Evolutionary conservation across 2,113 vertebrate genomes (phyloP).

Genomic region (Platichthys stellatus): DNA sequence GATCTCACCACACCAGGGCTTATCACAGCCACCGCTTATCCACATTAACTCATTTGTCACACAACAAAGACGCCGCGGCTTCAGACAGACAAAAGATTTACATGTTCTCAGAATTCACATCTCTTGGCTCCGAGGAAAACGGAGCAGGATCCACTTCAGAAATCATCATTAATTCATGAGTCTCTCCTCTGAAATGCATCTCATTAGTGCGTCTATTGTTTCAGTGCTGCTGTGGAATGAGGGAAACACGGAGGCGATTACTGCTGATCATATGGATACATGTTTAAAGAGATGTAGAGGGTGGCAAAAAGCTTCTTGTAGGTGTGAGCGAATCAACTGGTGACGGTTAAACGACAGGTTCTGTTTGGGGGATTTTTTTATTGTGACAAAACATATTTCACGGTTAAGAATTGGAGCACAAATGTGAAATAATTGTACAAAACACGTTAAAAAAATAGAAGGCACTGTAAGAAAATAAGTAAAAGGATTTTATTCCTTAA

Average conservation of each 20-base stretch:
- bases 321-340: background rate
- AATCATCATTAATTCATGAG: slow-evolving; percentile 75
- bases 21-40: slow-evolving; percentile 35
- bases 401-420: slow-evolving; percentile 24
- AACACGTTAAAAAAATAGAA: slow-evolving; percentile 9
- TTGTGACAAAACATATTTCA: slow-evolving; percentile 24
- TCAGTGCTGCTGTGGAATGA: slow-evolving; percentile 29
- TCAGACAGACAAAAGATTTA: slow-evolving; percentile 58
- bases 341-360: background rate
- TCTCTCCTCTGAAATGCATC: slow-evolving; percentile 57
- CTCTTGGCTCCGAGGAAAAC: slow-evolving; percentile 56
- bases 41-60: slow-evolving; percentile 64
- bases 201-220: slow-evolving; percentile 58
- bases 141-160: slow-evolving; percentile 68
- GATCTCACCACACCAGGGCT: slow-evolving; percentile 18
- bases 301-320: background rate
- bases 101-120: slow-evolving; percentile 72
- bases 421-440: background rate
- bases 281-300: slow-evolving; percentile 18
- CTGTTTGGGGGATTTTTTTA: slow-evolving; percentile 27
- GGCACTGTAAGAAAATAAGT: background rate
- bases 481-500: background rate
- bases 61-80: slow-evolving; percentile 44
- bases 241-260: slow-evolving; percentile 26
- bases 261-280: slow-evolving; percentile 19